These are phyloP conservation scores for Ciconia maguari DNA, from an alignment of 2,113 vertebrate species.

Conservation along the genomic window DNA sequence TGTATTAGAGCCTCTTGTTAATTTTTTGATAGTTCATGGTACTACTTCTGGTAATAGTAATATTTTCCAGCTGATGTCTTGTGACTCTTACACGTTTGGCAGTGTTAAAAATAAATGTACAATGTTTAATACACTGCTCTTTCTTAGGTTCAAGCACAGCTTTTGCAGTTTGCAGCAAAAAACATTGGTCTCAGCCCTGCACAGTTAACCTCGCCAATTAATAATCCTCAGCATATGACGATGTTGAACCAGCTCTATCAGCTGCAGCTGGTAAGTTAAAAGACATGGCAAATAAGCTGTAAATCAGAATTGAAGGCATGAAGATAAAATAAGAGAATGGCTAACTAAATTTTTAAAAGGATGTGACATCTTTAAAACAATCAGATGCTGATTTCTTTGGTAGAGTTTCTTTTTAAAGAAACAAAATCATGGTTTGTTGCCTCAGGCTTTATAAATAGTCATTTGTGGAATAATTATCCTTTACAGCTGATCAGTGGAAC, in stretches of 20 bases:
- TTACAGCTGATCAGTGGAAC: background rate
- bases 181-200: conserved; percentile 99
- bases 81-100: background rate
- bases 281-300: background rate
- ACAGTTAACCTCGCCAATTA: conserved; percentile 99
- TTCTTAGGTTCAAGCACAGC: conserved; percentile 98
- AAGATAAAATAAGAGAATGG: background rate
- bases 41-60: background rate
- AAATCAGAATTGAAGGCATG: background rate
- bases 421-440: background rate
- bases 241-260: conserved; percentile 99
- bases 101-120: background rate
- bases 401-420: background rate
- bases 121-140: background rate
- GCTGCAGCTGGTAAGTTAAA: conserved; percentile 95
- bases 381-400: background rate
- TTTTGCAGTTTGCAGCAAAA: conserved; percentile 99
- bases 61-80: background rate
- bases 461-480: conserved; percentile 21
- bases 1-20: background rate
- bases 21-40: background rate
- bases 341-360: background rate
- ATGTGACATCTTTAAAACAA: background rate
- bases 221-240: conserved; percentile 99
- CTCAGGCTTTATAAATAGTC: background rate